Base-by-base conservation (phyloP, 2,888 invertebrate genomes). In the Mesorhabditis sp. region DNA sequence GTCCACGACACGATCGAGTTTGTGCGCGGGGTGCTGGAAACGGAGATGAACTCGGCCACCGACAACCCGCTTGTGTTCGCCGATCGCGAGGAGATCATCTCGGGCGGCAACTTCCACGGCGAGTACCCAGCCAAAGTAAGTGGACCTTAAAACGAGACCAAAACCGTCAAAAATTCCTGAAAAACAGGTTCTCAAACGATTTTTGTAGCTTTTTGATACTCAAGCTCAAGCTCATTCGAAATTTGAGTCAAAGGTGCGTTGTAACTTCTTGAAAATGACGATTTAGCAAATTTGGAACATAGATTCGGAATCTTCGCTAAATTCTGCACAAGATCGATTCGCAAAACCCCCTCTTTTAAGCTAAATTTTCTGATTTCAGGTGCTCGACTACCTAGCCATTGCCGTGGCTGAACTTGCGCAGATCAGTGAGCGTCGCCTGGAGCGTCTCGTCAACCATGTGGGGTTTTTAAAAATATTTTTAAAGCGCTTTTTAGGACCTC, bases 71-170 rank as follows among this genome's bases (percentile, higher is more conserved):
- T 90, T 71, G 89, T 90, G 10, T 88, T 90, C 82, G 86, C 89
- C 5, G 89, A 89, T 67, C 82, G 88, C 15, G 89, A 88, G 50
- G 90, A 90, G 83, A 90, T 90, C 65, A 89, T 91, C 71, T 90
- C 90, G 5, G 90, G 90, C 4, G 91, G 91, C 65, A 91, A 91
- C 84, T 91, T 91, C 85, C 91, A 91, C 80, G 91, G 91, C 5
- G 91, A 91, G 86, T 91, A 91, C 82, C 90, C 90, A 4, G 90
- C 90, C 7, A 91, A 91, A 86, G 89, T 88, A 28, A 28, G 28
- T 28, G 28, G 28, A 28, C 28, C 28, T 28, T 28, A 28, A 72
- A 73, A 70, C 15, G 4, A 41, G 43, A n/a, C 41, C 28, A n/a
- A 10, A 43, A 45, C 15, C 10, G 28, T 28, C 28, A 28, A 28